phyloP scores from a whole-genome alignment of 2,113 vertebrate species.

The Thermophis baileyi region DNA sequence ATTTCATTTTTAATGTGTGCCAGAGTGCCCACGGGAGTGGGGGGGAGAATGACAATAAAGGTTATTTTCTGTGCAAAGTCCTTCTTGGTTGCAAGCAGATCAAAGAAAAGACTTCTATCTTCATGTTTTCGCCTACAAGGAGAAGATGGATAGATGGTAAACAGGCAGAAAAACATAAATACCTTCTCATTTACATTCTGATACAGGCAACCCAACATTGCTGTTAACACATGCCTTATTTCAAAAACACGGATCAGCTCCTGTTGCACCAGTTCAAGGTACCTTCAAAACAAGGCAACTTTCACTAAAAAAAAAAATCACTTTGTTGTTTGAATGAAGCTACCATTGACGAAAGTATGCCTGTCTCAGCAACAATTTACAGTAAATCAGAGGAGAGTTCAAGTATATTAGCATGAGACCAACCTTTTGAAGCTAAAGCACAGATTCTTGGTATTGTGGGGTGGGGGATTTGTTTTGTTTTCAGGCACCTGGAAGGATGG shows the following conservation, averaged over 20 bases:
- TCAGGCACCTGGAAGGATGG: neutral
- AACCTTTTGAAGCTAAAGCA: constrained; percentile 6
- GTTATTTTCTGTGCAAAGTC: neutral
- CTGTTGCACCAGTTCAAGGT: neutral
- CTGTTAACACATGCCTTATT: neutral
- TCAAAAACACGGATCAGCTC: neutral
- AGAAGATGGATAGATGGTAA: neutral
- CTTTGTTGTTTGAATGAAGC: neutral
- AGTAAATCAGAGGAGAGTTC: neutral
- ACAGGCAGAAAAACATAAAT: neutral
- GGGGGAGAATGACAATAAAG: neutral
- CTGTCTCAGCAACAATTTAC: neutral
- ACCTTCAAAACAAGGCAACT: neutral
- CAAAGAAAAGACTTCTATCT: neutral
- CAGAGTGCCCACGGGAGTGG: neutral
- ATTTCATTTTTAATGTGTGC: neutral
- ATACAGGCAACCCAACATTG: neutral
- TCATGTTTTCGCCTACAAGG: neutral
- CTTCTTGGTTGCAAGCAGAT: neutral
- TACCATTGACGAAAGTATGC: neutral
- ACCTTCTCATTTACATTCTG: neutral
- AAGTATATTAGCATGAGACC: neutral
- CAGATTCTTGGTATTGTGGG: neutral
- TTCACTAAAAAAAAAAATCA: neutral
- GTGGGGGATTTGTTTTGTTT: neutral